Base-by-base conservation (phyloP, 2,797 vertebrate species). In the Sebastes wilsoni region DNA sequence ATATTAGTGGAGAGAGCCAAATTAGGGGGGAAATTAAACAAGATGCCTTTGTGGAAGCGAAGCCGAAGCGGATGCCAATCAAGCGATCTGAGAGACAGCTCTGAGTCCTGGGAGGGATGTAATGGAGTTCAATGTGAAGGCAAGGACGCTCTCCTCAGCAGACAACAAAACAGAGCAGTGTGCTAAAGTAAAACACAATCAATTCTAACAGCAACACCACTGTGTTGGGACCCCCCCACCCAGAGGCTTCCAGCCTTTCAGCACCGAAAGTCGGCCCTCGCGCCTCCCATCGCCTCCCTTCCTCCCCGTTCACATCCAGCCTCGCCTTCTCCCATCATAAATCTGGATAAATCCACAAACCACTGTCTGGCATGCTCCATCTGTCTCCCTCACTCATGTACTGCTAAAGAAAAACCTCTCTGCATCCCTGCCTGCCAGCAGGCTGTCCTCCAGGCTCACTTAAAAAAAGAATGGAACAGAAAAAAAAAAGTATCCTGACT, bases 331-430 rank as follows among this genome's bases (percentile, higher is more conserved):
- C 93, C 93, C 91, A 89, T 95, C 94, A 95, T 95, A 95, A 95
- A 96, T 96, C 95, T 95, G 94, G 92, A 95, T 95, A 92, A 94
- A 96, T 95, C 92, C 90, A 95, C 93, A 95, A 95, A 95, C 92
- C 93, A 92, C 93, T 95, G 93, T 93, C 93, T 94, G 93, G 94
- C 93, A 93, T 89, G 92, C 92, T 92, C 93, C 95, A 95, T 96
- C 94, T 95, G 93, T 96, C 93, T 95, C 91, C 84, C 93, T 95
- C 93, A 93, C 90, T 95, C 94, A 89, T 93, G 92, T 92, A 93
- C 86, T 87, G 94, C 89, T 77, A 88, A 84, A 94, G 92, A 90
- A 93, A 72, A 95, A 88, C 89, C 91, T 93, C 90, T 92, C 91
- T 94, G 92, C 91, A 86, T 88, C 89, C 92, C 86, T 75, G 87